Conservation (phyloP, 2,797 vertebrate species). For the Loris lydekkerianus region DNA sequence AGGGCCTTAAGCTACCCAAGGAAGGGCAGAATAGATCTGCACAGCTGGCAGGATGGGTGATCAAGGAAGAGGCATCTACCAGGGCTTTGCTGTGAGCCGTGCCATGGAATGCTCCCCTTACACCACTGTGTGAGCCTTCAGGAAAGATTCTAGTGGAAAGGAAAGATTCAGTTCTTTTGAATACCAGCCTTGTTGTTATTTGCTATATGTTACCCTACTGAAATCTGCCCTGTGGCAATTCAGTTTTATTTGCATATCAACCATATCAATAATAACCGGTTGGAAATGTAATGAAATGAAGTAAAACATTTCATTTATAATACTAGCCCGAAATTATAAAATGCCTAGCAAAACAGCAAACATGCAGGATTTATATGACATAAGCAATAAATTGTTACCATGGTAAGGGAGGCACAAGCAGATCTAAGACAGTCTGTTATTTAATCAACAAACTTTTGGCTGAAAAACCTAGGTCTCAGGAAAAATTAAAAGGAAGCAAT, state of each 20-base stretch:
- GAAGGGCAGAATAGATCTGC: not conserved
- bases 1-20: not conserved
- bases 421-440: not conserved
- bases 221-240: not conserved
- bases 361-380: not conserved
- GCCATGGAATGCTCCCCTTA: not conserved
- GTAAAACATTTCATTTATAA: not conserved
- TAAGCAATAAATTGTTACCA: not conserved
- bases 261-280: not conserved
- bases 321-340: not conserved
- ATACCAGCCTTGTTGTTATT: not conserved
- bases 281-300: not conserved
- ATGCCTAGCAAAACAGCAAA: not conserved
- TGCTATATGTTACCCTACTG: not conserved
- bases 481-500: slow-evolving; percentile 24
- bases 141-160: not conserved
- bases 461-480: slow-evolving; percentile 23
- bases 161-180: not conserved
- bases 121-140: not conserved
- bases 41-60: not conserved
- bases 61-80: not conserved
- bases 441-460: not conserved
- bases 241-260: not conserved
- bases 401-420: not conserved
- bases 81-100: not conserved